Conservation (phyloP, 2,888 invertebrate genomes). For the Nymphalis urticae region DNA sequence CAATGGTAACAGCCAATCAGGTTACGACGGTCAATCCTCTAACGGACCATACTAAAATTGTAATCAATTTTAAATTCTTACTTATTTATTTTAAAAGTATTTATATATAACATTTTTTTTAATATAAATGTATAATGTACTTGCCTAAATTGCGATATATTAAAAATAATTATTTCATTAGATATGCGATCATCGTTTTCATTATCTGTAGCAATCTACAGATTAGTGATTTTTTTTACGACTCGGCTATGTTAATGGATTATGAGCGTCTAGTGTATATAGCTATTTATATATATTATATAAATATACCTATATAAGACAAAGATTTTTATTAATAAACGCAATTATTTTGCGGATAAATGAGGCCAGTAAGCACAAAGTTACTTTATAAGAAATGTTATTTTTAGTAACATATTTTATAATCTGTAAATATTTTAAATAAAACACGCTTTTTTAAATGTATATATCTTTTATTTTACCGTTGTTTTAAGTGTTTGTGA, state of each 20-base stretch:
- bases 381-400: slow-evolving; percentile 15
- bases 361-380: slow-evolving; percentile 25
- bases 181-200: too few species aligned
- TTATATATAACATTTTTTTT: neutral
- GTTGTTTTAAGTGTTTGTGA: neutral
- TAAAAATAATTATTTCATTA: too few species aligned
- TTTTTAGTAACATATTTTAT: slow-evolving; percentile 27
- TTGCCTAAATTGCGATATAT: too few species aligned
- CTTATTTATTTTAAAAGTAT: neutral
- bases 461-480: neutral
- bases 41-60: slow-evolving; percentile 38
- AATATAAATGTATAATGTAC: neutral
- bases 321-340: slow-evolving; percentile 9
- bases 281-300: slow-evolving; percentile 36
- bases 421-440: slow-evolving; percentile 30
- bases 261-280: slow-evolving; percentile 41
- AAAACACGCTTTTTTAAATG: slow-evolving; percentile 25
- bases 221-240: slow-evolving; percentile 39
- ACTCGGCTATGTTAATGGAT: slow-evolving; percentile 58
- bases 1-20: slow-evolving; percentile 42
- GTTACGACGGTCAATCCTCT: slow-evolving; percentile 29
- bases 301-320: slow-evolving; percentile 28
- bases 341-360: slow-evolving; percentile 7
- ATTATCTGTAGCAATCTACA: neutral
- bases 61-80: neutral